Evolutionary conservation across 2,113 vertebrate genomes (phyloP), one percentile per base, ranked within the genome.

Genomic region (Terrapene triunguis): DNA sequence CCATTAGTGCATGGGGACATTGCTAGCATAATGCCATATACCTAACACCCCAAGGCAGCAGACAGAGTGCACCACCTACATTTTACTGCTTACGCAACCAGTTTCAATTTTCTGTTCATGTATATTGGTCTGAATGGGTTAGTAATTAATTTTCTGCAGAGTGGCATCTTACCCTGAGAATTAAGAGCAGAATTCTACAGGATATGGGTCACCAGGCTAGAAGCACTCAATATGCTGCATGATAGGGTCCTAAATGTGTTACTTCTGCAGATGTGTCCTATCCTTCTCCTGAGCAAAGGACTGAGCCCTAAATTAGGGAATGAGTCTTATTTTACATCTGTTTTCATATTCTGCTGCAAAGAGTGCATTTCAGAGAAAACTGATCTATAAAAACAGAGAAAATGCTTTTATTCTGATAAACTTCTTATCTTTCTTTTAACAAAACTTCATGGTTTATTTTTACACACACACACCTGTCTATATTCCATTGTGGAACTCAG

Each of bases 361-460:
- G 4, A 29, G 50, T 72, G 54, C 54, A 91, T 94, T 93, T 32
- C 38, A 84, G 91, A 91, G 47, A 85, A 94, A 90, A 81, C 29
- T 51, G 35, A 82, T 84, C 29, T 81, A 82, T 78, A 65, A 82
- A 95, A 91, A 89, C 38, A 25, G 2, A 84, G 87, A 54, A 38
- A 65, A 89, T 32, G 57, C 16, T 55, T 17, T 42, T 89, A 3
- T 85, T 94, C 80, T 79, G 54, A 62, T 86, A 88, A 95, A 51
- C 11, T 85, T 76, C 65, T 7, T 27, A 35, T 84, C 92, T 94
- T 94, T 76, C 2, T 65, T 65, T 65, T 65, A 59, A 50, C 85
- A 62, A 38, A 32, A 10, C 42, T 79, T 90, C 44, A 27, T 16
- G 69, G 78, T 48, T 96, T 65, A 65, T n/a, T 65, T 65, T n/a